Evolutionary conservation across 2,888 invertebrate genomes (phyloP).

Genomic region (Blastobasis lacticolella): DNA sequence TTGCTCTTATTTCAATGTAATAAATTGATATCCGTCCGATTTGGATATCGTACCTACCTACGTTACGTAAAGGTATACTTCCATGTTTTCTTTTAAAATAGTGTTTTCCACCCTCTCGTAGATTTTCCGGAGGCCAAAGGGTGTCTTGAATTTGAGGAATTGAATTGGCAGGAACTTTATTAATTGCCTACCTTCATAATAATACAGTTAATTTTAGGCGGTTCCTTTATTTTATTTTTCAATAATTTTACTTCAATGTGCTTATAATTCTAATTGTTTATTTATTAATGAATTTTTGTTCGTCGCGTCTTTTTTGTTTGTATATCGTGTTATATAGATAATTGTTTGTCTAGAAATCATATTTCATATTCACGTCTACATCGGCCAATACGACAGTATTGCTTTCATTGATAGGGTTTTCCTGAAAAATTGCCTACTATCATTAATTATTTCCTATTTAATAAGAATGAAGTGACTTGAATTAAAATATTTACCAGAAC

Average conservation of each 20-base stretch:
- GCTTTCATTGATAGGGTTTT: conserved; percentile 4
- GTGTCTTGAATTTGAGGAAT: too few relatives aligned
- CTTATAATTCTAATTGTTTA: conserved; percentile 5
- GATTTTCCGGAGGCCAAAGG: too few relatives aligned
- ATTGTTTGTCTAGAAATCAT: background rate
- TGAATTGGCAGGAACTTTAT: too few relatives aligned
- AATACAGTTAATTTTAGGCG: too few relatives aligned
- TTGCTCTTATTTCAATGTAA: too few relatives aligned
- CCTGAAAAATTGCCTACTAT: background rate
- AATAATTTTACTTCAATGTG: background rate
- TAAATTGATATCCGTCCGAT: too few relatives aligned
- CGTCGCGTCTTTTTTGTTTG: conserved; percentile 13
- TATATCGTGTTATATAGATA: background rate
- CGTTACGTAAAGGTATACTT: too few relatives aligned
- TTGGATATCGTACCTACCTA: too few relatives aligned
- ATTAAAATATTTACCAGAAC: conserved; percentile 19
- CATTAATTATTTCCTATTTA: conserved; percentile 19
- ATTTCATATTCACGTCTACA: too few relatives aligned
- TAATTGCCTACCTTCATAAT: too few relatives aligned
- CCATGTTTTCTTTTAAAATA: too few relatives aligned
- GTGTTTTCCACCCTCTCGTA: too few relatives aligned
- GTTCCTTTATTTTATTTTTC: background rate
- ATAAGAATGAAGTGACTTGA: conserved; percentile 68
- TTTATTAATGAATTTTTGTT: conserved; percentile 13
- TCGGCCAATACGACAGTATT: conserved; percentile 1